phyloP scores from a whole-genome alignment of 2,888 invertebrate genomes.

The Trissonchulus latispiculum region DNA sequence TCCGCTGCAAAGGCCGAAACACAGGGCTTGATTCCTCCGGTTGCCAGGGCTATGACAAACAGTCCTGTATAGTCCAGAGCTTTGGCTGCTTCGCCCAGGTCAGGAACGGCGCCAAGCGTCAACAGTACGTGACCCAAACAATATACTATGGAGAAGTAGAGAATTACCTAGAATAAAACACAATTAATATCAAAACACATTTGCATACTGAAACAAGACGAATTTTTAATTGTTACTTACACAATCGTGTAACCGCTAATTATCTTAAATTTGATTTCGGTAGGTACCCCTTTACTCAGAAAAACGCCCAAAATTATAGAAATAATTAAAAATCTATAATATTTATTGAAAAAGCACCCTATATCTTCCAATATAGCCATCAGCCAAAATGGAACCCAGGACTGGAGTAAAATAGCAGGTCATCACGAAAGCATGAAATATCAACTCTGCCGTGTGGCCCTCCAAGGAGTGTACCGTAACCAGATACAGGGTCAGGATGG shows the following conservation, averaged over 20 bases:
- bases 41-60: slow-evolving; percentile 69
- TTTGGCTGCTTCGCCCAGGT: slow-evolving; percentile 30
- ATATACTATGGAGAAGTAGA: slow-evolving; percentile 55
- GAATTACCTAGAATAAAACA: slow-evolving; percentile 55
- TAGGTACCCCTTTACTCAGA: too few species aligned
- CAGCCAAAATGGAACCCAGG: slow-evolving; percentile 83
- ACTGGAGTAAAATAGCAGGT: slow-evolving; percentile 81
- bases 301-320: too few species aligned
- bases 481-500: slow-evolving; percentile 36
- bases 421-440: slow-evolving; percentile 82
- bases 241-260: too few species aligned
- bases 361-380: slow-evolving; percentile 65
- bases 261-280: too few species aligned
- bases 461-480: neutral
- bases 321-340: too few species aligned
- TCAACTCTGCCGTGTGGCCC: slow-evolving; percentile 66
- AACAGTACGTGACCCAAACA: slow-evolving; percentile 46
- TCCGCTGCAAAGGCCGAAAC: slow-evolving; percentile 91
- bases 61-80: slow-evolving; percentile 54
- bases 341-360: too few species aligned
- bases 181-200: too few species aligned
- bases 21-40: slow-evolving; percentile 91
- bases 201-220: too few species aligned
- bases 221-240: too few species aligned
- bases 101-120: slow-evolving; percentile 48